Conservation (phyloP, 1,140 invertebrate species). For the Drosophila guanche region DNA sequence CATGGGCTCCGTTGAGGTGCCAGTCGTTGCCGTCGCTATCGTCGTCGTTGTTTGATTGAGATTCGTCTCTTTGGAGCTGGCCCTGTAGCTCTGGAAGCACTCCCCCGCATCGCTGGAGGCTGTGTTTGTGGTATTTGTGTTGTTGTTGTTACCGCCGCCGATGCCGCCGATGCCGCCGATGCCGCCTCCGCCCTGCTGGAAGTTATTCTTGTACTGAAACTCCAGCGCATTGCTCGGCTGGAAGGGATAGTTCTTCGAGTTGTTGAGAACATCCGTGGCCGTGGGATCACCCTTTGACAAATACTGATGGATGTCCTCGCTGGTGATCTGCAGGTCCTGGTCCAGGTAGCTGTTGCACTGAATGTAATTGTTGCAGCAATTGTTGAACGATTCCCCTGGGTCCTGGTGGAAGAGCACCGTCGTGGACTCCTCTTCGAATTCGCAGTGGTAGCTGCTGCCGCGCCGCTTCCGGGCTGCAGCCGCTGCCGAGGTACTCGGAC, state of each 20-base stretch:
- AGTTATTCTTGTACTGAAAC: slow-evolving; percentile 83
- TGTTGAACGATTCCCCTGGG: slow-evolving; percentile 74
- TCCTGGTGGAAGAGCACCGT: slow-evolving; percentile 80
- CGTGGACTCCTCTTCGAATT: slow-evolving; percentile 80
- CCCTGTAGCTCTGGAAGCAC: slow-evolving; percentile 67
- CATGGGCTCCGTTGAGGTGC: slow-evolving; percentile 40
- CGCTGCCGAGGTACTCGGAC: slow-evolving; percentile 66
- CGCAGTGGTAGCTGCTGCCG: slow-evolving; percentile 70
- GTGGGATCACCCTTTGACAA: slow-evolving; percentile 74
- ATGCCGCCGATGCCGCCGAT: slow-evolving; percentile 20
- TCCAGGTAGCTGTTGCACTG: slow-evolving; percentile 82
- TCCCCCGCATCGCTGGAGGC: slow-evolving; percentile 72
- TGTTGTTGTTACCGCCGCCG: slow-evolving; percentile 30
- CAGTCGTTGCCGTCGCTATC: not conserved
- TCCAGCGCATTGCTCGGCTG: slow-evolving; percentile 79
- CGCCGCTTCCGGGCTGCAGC: slow-evolving; percentile 63
- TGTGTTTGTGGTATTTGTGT: slow-evolving; percentile 65
- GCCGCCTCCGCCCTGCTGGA: slow-evolving; percentile 62
- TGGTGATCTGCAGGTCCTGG: slow-evolving; percentile 82
- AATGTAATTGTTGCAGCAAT: slow-evolving; percentile 81
- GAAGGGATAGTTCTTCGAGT: slow-evolving; percentile 81
- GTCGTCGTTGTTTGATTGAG: slow-evolving; percentile 62
- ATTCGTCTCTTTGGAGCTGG: slow-evolving; percentile 76
- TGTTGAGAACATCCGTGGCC: slow-evolving; percentile 69
- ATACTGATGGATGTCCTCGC: slow-evolving; percentile 82